phyloP scores from a whole-genome alignment of 2,888 invertebrate genomes.

The Tachina lurida region DNA sequence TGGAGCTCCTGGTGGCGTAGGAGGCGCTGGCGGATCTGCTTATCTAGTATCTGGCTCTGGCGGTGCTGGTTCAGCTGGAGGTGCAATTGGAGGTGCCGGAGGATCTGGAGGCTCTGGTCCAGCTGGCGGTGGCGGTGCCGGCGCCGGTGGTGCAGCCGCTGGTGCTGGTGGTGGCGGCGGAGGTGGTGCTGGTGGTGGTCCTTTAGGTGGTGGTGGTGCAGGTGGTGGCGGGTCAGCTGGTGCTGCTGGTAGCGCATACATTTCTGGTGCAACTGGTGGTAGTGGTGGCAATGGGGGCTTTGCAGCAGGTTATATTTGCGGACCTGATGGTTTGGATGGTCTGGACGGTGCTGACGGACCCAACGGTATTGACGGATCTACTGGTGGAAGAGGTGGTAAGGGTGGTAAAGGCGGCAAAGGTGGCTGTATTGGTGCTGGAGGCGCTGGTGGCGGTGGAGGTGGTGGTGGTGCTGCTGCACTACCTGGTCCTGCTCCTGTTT shows the following conservation, averaged over 20 bases:
- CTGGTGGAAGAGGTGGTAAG: constrained; percentile 79
- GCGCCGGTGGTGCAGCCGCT: constrained; percentile 75
- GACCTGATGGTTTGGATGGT: constrained; percentile 77
- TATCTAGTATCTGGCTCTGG: constrained; percentile 49
- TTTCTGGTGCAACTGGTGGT: constrained; percentile 75
- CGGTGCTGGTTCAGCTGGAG: constrained; percentile 55
- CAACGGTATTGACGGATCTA: constrained; percentile 77
- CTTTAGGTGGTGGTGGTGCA: constrained; percentile 59
- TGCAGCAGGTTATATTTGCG: constrained; percentile 75
- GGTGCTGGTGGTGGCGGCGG: constrained; percentile 75
- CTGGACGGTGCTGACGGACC: constrained; percentile 77
- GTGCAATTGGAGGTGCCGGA: constrained; percentile 58
- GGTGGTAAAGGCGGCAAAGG: constrained; percentile 77
- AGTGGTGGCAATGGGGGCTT: constrained; percentile 77
- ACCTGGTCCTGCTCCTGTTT: constrained; percentile 47
- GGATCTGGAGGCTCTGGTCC: constrained; percentile 55
- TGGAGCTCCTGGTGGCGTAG: constrained; percentile 63
- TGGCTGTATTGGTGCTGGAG: constrained; percentile 73
- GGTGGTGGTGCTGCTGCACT: constrained; percentile 71
- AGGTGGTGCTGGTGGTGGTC: constrained; percentile 66
- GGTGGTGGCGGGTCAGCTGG: constrained; percentile 75
- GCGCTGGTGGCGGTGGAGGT: constrained; percentile 75
- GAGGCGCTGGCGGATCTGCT: constrained; percentile 52
- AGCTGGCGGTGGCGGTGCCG: constrained; percentile 67
- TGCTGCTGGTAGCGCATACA: constrained; percentile 74